Evolutionary conservation across 2,797 vertebrate species (phyloP).

Genomic region (Hemibagrus guttatus): DNA sequence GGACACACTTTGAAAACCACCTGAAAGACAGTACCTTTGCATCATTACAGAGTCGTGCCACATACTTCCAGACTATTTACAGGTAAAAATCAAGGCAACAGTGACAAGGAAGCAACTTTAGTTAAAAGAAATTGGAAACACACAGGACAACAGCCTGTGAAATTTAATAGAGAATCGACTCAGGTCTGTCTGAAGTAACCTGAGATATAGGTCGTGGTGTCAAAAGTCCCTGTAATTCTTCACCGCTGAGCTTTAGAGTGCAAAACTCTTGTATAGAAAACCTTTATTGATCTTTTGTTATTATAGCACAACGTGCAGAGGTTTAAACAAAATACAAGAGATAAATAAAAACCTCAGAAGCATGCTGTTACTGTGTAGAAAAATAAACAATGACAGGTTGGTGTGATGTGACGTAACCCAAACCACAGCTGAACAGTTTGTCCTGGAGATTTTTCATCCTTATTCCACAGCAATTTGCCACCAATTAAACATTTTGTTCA

Average conservation of each 20-base stretch:
- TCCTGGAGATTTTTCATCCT: not conserved
- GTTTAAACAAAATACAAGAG: no score
- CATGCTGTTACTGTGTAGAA: not conserved
- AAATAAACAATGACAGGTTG: not conserved
- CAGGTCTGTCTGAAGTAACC: not conserved
- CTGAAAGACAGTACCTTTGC: slow-evolving; percentile 62
- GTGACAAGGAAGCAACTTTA: not conserved
- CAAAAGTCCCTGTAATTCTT: not conserved
- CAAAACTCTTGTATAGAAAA: not conserved
- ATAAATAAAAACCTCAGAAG: not conserved
- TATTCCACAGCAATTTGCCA: not conserved
- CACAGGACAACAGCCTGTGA: no score
- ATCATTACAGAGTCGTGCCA: not conserved
- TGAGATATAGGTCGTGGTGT: not conserved
- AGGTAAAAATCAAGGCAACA: not conserved
- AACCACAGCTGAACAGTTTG: not conserved
- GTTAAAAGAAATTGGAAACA: not conserved
- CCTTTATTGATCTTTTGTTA: not conserved
- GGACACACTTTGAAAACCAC: slow-evolving; percentile 93
- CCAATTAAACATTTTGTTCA: not conserved
- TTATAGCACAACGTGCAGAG: not conserved
- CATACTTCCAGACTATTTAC: not conserved
- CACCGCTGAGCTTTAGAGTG: not conserved
- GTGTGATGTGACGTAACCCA: not conserved
- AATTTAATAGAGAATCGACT: not conserved